Percentiles rank a stretch among this genome's conserved stretches.
phyloP scores from a whole-genome alignment of 2,113 vertebrate species.

The Dinomys branickii region DNA sequence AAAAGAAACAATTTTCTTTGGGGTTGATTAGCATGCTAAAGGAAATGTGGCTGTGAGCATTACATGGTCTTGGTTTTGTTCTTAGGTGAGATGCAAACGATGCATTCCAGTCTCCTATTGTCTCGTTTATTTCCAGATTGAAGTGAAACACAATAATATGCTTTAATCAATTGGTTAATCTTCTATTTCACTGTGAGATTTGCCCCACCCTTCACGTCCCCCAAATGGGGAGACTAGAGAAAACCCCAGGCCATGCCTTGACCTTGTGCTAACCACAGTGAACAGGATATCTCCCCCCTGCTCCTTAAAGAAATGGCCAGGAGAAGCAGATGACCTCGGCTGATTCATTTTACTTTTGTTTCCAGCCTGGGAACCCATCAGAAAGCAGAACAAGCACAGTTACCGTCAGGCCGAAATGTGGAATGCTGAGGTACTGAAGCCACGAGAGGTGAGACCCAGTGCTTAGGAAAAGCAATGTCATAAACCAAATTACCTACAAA shows the following conservation, averaged over 20 bases:
- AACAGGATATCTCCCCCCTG: not conserved
- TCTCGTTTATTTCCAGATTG: not conserved
- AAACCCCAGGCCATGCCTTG: not conserved
- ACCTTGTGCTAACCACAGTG: not conserved
- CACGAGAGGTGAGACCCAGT: constrained; percentile 90
- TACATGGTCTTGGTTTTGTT: not conserved
- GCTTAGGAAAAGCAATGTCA: constrained; percentile 91
- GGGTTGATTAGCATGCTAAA: not conserved
- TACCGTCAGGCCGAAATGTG: constrained; percentile 91
- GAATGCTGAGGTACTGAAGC: constrained; percentile 95
- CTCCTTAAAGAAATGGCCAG: not conserved
- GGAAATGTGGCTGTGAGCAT: not conserved
- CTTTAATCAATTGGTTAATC: not conserved
- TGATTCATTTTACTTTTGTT: not conserved
- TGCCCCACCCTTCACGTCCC: not conserved
- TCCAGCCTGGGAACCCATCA: not conserved
- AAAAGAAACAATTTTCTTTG: not conserved
- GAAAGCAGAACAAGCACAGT: constrained; percentile 41
- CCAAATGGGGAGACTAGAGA: not conserved
- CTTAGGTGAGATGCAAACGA: not conserved
- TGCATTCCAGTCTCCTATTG: not conserved
- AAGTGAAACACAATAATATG: not conserved
- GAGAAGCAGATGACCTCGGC: not conserved
- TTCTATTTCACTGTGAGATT: not conserved
- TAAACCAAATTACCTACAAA: constrained; percentile 92